These are phyloP conservation scores for Oncorhynchus mykiss DNA, from an alignment of 2,113 vertebrate genomes.

Conservation along the genomic window DNA sequence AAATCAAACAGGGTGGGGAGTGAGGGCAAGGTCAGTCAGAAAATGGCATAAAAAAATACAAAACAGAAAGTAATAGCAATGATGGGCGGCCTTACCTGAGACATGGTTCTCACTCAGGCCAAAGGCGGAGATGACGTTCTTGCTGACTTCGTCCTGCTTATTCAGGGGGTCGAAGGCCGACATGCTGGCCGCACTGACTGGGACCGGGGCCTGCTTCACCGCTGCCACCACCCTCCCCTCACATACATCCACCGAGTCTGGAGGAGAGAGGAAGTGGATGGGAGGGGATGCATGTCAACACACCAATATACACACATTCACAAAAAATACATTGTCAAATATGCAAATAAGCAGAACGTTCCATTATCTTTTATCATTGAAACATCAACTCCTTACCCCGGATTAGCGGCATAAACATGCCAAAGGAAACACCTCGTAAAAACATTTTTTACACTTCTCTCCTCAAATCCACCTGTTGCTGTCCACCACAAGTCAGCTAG, in stretches of 20 bases:
- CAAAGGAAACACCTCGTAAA: slow-evolving; percentile 10
- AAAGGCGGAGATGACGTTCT: slow-evolving; percentile 97
- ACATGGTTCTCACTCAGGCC: slow-evolving; percentile 92
- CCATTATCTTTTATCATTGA: slow-evolving; percentile 2
- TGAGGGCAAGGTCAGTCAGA: neutral
- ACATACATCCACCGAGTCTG: slow-evolving; percentile 75
- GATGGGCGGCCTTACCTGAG: slow-evolving; percentile 74
- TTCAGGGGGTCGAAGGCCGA: slow-evolving; percentile 97
- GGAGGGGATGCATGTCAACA: neutral
- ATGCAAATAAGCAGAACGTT: neutral
- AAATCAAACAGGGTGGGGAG: neutral
- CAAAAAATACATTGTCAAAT: neutral
- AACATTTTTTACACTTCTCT: neutral
- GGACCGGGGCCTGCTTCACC: slow-evolving; percentile 83
- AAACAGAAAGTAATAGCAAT: slow-evolving; percentile 1
- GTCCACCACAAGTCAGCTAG: slow-evolving; percentile 29
- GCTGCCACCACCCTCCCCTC: slow-evolving; percentile 83
- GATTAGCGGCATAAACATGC: neutral
- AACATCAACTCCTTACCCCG: neutral
- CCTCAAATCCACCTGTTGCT: slow-evolving; percentile 6
- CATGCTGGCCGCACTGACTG: slow-evolving; percentile 97
- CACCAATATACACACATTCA: neutral
- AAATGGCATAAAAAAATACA: neutral
- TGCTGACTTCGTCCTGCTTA: slow-evolving; percentile 97
- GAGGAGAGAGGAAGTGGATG: neutral